These are phyloP conservation scores for Aviceda subcristata DNA, from an alignment of 2,113 vertebrate species.

Conservation along the genomic window DNA sequence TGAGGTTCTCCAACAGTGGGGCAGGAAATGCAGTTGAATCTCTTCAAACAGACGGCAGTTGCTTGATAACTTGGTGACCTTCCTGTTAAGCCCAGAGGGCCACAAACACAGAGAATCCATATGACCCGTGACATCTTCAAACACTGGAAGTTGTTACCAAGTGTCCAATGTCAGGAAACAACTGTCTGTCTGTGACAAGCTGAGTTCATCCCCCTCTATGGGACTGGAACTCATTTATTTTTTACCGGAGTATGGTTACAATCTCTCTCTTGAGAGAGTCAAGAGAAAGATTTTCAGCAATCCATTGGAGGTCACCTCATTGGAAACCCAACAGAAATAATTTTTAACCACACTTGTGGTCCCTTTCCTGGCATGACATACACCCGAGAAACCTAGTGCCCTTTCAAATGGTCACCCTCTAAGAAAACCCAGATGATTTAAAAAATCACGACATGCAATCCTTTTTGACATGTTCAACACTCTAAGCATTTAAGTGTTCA, in stretches of 20 bases:
- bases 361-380: neutral
- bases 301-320: neutral
- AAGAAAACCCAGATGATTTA: neutral
- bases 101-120: conserved; percentile 22
- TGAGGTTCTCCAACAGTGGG: neutral
- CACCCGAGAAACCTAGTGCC: neutral
- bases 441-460: neutral
- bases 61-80: conserved; percentile 46
- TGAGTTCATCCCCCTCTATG: neutral
- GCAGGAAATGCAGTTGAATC: conserved; percentile 16
- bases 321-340: neutral
- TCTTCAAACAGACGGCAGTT: conserved; percentile 22
- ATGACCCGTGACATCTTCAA: conserved; percentile 2
- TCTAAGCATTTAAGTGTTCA: neutral
- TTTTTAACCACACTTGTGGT: neutral
- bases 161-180: conserved; percentile 51
- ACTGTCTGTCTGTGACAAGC: conserved; percentile 29
- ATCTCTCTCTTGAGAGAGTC: neutral
- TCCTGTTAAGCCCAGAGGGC: conserved; percentile 44
- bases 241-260: neutral
- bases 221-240: neutral
- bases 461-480: neutral
- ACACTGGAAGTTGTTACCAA: conserved; percentile 35
- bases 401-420: neutral
- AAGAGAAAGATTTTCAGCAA: neutral